Conservation (phyloP, 2,888 invertebrate species). For the Tenthredo scrophulariae region DNA sequence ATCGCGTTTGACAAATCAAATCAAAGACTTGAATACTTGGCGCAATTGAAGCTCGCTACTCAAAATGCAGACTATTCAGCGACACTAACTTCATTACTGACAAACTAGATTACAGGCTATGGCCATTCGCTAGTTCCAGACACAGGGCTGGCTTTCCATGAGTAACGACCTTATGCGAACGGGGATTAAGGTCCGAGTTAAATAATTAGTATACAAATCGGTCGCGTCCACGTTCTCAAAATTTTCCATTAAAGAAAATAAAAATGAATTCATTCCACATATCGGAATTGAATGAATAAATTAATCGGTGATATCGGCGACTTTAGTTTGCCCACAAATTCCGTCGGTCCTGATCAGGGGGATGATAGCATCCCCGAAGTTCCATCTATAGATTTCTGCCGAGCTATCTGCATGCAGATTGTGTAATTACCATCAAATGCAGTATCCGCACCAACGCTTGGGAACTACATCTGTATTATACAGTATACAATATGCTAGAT, state of each 20-base stretch:
- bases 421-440: slow-evolving; percentile 39
- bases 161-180: not conserved
- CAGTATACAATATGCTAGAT: slow-evolving; percentile 25
- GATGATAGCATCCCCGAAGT: slow-evolving; percentile 27
- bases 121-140: slow-evolving; percentile 6
- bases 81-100: slow-evolving; percentile 18
- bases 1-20: slow-evolving; percentile 5
- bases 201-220: not conserved
- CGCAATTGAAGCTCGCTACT: not conserved
- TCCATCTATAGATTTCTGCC: slow-evolving; percentile 35
- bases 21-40: slow-evolving; percentile 23
- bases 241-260: not conserved
- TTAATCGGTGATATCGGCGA: not conserved
- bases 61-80: slow-evolving; percentile 40
- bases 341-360: not conserved
- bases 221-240: not conserved
- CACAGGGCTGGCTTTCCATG: not conserved
- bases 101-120: slow-evolving; percentile 13
- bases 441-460: slow-evolving; percentile 31
- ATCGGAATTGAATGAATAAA: no score
- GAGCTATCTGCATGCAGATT: slow-evolving; percentile 34
- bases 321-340: not conserved
- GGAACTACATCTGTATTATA: slow-evolving; percentile 13
- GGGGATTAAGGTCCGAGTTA: not conserved
- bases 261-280: not conserved